Evolutionary conservation across 2,888 invertebrate species (phyloP), one percentile per base, ranked within the genome.

Genomic region (Pollenia labialis): DNA sequence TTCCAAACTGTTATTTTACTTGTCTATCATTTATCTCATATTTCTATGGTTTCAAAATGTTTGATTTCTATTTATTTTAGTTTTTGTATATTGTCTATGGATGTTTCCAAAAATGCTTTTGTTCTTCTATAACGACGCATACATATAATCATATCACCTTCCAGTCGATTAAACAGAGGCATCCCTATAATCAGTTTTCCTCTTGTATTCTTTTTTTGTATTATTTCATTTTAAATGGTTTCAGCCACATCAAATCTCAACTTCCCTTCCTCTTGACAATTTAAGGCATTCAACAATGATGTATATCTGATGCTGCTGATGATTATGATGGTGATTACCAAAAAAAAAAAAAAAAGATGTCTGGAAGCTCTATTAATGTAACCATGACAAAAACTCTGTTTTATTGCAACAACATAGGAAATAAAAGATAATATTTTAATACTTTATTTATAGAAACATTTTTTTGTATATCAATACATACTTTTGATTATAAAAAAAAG

Each of bases 101-200:
- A 16, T 56, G 32, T 48, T 46, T 66, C 32, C 54, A n/a, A 6
- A 66, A 66, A 68, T 77, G 18, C 46, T 48, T 40, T 40, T 48
- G 18, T 75, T 62, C 12, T 23, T n/a, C 44, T 52, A 62, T 52
- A 42, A 50, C 58, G 48, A 56, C 68, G 16, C 69, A 54, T 48
- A 90, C 89, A 87, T 91, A 91, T 93, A 93, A 93, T 93, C 92
- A 92, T 91, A 92, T 93, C 92, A 91, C 90, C 90, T 93, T 93
- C 92, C 91, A 90, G 90, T 90, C 93, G 93, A 93, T 93, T 93
- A 91, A 93, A 91, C 91, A 87, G 89, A 76, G 85, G 75, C 82
- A 85, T 85, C 74, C 60, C 64, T 81, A 79, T 72, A 69, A 87
- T 88, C 85, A 88, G 42, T 40, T 75, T 42, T 77, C 14, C 64